Conservation (phyloP, 2,888 invertebrate species). For the Dynastes hyllus region DNA sequence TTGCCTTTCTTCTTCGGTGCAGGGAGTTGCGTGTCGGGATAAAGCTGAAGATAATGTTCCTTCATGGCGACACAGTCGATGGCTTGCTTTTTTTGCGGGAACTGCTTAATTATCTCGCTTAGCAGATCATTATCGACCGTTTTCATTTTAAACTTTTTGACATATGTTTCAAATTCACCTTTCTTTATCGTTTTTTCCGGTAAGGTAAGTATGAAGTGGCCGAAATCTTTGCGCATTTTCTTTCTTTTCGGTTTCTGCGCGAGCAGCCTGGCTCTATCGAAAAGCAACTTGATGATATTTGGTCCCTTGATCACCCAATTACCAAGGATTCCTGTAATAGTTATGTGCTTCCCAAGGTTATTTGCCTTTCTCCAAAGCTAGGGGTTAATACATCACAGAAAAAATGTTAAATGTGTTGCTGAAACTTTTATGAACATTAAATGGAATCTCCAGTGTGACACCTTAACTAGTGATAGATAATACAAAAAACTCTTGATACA, state of each 20-base stretch:
- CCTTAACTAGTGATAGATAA: no score
- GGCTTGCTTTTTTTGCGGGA: slow-evolving; percentile 66
- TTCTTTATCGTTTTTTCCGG: slow-evolving; percentile 63
- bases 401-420: no score
- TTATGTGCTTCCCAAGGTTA: slow-evolving; percentile 64
- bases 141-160: slow-evolving; percentile 66
- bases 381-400: not conserved
- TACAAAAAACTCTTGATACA: no score
- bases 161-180: slow-evolving; percentile 64
- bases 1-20: slow-evolving; percentile 60
- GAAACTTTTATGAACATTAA: no score
- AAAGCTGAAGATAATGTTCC: slow-evolving; percentile 68
- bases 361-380: slow-evolving; percentile 60
- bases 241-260: slow-evolving; percentile 71
- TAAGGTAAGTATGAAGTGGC: slow-evolving; percentile 69
- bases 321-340: slow-evolving; percentile 70
- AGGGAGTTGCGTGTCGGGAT: slow-evolving; percentile 69
- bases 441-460: no score
- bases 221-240: slow-evolving; percentile 58
- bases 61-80: slow-evolving; percentile 68
- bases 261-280: slow-evolving; percentile 72
- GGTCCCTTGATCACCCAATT: slow-evolving; percentile 72
- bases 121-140: slow-evolving; percentile 63
- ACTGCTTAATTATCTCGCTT: slow-evolving; percentile 65
- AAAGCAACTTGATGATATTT: slow-evolving; percentile 69